These are phyloP conservation scores for Ursus arctos DNA, from an alignment of 2,113 vertebrate genomes.

Conservation along the genomic window DNA sequence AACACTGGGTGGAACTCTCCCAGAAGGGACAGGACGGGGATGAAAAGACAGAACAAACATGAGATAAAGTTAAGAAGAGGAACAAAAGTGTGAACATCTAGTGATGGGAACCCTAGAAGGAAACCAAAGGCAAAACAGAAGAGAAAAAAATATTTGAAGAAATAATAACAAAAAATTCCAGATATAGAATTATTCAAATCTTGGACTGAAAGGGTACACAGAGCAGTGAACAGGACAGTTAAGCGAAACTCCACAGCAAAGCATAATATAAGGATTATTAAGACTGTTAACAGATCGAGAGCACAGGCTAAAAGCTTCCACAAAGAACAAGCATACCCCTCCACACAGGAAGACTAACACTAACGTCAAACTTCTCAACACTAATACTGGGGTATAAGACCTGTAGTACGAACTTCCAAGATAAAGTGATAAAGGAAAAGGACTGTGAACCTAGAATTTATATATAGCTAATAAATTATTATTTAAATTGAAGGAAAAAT, in stretches of 20 bases:
- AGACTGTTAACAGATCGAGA: neutral
- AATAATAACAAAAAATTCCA: constrained; percentile 21
- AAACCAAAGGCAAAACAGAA: neutral
- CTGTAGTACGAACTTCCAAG: neutral
- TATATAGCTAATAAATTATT: constrained; percentile 6
- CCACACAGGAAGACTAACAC: neutral
- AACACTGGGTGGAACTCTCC: neutral
- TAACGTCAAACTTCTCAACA: neutral
- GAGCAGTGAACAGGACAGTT: neutral
- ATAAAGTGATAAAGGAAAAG: neutral
- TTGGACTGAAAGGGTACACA: neutral
- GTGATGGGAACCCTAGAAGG: neutral
- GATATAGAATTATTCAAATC: constrained; percentile 6
- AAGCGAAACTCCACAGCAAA: neutral
- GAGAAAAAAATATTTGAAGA: constrained; percentile 25
- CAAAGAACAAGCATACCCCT: neutral
- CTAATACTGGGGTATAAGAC: neutral
- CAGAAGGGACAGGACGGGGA: neutral
- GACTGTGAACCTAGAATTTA: neutral
- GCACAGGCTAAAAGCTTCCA: constrained; percentile 26
- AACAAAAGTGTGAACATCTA: neutral
- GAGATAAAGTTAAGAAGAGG: neutral
- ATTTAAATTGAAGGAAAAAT: neutral
- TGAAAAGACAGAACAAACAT: neutral
- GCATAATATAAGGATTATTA: neutral